phyloP scores from a whole-genome alignment of 2,113 vertebrate species.

The Anolis sagrei region DNA sequence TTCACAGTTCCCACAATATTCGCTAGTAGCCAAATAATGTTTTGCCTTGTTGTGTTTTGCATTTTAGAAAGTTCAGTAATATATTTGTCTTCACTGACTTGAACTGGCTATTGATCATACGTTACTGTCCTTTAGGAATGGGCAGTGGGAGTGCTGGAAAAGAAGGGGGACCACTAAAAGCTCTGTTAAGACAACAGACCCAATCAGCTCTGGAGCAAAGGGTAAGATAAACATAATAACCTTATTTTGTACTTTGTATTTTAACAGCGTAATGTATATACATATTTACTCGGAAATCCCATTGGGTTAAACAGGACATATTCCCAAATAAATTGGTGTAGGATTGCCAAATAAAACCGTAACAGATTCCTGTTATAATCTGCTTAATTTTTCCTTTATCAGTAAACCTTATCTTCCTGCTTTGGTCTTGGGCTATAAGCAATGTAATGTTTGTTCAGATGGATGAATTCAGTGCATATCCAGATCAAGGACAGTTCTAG shows the following conservation, averaged over 20 bases:
- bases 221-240: constrained; percentile 78
- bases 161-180: constrained; percentile 95
- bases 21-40: background rate
- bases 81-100: constrained; percentile 41
- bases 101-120: constrained; percentile 69
- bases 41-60: too few species aligned
- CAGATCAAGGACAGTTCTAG: background rate
- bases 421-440: background rate
- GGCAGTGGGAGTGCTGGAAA: constrained; percentile 96
- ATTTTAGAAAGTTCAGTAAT: background rate
- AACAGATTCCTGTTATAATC: constrained; percentile 14
- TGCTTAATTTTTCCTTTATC: constrained; percentile 22
- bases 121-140: constrained; percentile 87
- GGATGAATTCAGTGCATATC: background rate
- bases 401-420: background rate
- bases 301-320: background rate
- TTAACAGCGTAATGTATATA: background rate
- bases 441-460: background rate
- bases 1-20: background rate
- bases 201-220: constrained; percentile 95
- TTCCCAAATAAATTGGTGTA: background rate
- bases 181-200: constrained; percentile 94
- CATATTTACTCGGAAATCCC: background rate
- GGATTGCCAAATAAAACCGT: background rate
- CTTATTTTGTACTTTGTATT: constrained; percentile 37